These are phyloP conservation scores for Telmatochromis sp. DNA, from an alignment of 2,113 vertebrate genomes.

Conservation along the genomic window DNA sequence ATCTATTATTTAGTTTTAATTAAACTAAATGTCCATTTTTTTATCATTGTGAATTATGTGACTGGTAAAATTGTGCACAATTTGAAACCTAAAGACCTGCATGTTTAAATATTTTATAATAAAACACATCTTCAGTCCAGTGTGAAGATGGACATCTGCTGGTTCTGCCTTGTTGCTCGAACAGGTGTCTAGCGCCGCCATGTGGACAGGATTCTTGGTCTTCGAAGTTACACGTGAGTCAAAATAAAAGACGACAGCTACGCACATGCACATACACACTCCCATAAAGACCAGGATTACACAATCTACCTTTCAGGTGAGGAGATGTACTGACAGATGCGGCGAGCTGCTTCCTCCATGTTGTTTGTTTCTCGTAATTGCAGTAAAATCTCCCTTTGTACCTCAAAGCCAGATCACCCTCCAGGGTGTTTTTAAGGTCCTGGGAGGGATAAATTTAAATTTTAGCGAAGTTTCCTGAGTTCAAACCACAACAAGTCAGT, in stretches of 20 bases:
- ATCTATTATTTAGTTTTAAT: not conserved
- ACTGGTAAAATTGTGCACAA: not conserved
- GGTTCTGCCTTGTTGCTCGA: not conserved
- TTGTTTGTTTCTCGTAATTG: slow-evolving; percentile 28
- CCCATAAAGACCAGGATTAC: not conserved
- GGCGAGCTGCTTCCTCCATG: slow-evolving; percentile 12
- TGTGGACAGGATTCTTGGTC: slow-evolving; percentile 5
- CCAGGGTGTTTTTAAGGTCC: not conserved
- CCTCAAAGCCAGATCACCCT: not conserved
- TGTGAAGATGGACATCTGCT: not conserved
- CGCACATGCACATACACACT: rapidly evolving
- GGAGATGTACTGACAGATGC: slow-evolving; percentile 33
- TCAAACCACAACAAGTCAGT: not conserved
- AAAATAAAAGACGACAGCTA: not conserved
- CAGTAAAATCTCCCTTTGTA: not conserved
- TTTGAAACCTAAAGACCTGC: not conserved
- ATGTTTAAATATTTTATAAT: not conserved
- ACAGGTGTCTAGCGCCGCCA: slow-evolving; percentile 43
- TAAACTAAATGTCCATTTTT: not conserved
- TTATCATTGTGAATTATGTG: not conserved
- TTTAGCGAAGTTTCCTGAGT: not conserved
- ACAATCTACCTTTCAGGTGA: not conserved
- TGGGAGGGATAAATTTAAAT: not conserved
- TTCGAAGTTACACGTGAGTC: not conserved
- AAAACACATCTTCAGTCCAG: not conserved